phyloP scores from a whole-genome alignment of 2,797 vertebrate genomes.

The Galago senegalensis region DNA sequence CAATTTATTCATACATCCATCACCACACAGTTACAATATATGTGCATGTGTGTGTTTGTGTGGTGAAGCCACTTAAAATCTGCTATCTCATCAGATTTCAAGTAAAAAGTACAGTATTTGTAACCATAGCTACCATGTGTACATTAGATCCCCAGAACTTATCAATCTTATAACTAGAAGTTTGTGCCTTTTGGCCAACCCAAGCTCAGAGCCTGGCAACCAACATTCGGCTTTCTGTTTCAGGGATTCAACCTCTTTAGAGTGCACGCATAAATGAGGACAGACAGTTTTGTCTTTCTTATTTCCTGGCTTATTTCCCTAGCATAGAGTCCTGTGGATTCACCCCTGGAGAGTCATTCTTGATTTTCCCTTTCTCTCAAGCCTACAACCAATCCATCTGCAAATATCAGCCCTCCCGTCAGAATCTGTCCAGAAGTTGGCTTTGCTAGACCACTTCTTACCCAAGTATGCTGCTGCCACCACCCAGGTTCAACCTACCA shows the following conservation, averaged over 20 bases:
- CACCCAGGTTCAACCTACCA: neutral
- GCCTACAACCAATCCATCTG: neutral
- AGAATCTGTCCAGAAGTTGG: neutral
- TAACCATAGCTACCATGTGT: neutral
- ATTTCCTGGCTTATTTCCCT: neutral
- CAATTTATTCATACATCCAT: neutral
- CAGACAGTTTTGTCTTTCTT: neutral
- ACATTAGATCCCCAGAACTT: neutral
- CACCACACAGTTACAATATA: neutral
- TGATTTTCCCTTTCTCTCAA: neutral
- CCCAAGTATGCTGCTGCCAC: neutral
- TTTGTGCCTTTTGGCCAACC: neutral
- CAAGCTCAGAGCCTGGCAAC: neutral
- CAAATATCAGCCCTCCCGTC: neutral
- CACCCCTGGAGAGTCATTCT: neutral
- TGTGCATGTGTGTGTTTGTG: neutral
- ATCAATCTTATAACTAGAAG: neutral
- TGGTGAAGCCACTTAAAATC: neutral
- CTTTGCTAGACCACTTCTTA: neutral
- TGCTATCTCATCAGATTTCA: neutral
- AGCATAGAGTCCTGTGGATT: neutral
- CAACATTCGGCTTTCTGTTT: neutral
- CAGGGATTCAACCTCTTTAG: neutral
- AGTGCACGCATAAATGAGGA: neutral
- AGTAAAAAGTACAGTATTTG: neutral